Evolutionary conservation across 2,888 invertebrate species (phyloP).

Genomic region (Ochropleura leucogaster): DNA sequence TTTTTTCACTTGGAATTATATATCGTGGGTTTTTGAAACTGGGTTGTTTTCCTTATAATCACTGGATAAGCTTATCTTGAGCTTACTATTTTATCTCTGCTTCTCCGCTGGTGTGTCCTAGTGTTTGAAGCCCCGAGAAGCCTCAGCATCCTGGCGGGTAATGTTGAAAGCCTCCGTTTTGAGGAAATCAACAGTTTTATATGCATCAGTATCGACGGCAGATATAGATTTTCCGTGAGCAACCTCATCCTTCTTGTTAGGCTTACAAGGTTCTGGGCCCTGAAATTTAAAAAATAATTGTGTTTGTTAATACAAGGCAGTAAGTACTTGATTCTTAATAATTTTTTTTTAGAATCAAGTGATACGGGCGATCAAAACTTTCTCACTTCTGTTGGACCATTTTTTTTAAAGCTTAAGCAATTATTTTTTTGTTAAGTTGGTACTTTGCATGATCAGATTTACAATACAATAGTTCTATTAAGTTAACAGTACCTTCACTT

Average conservation of each 20-base stretch:
- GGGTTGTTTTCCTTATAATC: not conserved
- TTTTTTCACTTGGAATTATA: constrained; percentile 20
- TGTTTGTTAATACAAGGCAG: not conserved
- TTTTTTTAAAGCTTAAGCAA: not conserved
- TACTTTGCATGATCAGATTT: not conserved
- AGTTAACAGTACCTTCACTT: constrained; percentile 65
- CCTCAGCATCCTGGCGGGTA: constrained; percentile 95
- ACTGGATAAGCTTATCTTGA: not conserved
- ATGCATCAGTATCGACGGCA: constrained; percentile 89
- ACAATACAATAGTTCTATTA: constrained; percentile 23
- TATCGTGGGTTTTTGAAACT: not conserved
- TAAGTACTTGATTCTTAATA: not conserved
- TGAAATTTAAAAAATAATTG: constrained; percentile 53
- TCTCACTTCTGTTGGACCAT: not conserved
- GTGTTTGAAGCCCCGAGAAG: constrained; percentile 84
- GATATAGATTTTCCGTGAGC: constrained; percentile 78
- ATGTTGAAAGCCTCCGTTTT: constrained; percentile 98
- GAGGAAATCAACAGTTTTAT: constrained; percentile 98
- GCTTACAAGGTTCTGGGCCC: constrained; percentile 68
- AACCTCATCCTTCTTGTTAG: constrained; percentile 63
- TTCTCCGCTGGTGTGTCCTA: constrained; percentile 36
- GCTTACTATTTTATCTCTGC: constrained; percentile 1
- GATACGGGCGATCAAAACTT: not conserved
- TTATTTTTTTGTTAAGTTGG: not conserved
- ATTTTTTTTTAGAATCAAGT: not conserved